These are phyloP conservation scores for Stenodema calcarata DNA, from an alignment of 2,888 invertebrate species.

Conservation along the genomic window DNA sequence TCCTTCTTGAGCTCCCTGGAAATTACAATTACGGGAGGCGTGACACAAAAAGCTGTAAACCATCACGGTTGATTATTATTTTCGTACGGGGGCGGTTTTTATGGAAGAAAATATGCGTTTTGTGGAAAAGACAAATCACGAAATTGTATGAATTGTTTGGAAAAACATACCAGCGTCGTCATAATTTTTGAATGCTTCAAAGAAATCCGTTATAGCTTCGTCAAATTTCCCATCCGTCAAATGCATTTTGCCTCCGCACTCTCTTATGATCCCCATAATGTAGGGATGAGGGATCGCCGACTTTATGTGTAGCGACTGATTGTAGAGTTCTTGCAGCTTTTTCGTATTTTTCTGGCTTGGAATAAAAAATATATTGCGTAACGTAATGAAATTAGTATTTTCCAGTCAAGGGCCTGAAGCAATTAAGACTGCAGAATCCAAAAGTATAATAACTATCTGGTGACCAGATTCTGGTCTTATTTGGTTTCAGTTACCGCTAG, in stretches of 20 bases:
- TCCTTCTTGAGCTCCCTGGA: conserved; percentile 79
- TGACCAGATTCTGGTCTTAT: too few species aligned
- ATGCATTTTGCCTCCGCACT: conserved; percentile 99
- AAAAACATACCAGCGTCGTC: conserved; percentile 84
- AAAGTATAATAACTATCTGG: too few species aligned
- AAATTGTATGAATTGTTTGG: too few species aligned
- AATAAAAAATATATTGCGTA: background rate
- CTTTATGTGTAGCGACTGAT: conserved; percentile 97
- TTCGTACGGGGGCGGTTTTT: too few species aligned
- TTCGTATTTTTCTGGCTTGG: conserved; percentile 93
- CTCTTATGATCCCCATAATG: conserved; percentile 99
- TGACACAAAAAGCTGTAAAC: too few species aligned
- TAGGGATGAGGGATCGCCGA: conserved; percentile 99
- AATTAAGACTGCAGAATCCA: too few species aligned
- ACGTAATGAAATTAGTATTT: background rate
- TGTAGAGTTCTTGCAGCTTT: conserved; percentile 92
- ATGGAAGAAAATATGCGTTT: too few species aligned
- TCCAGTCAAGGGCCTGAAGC: too few species aligned
- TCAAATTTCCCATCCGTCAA: conserved; percentile 97
- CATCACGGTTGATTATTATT: too few species aligned
- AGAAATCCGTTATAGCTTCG: conserved; percentile 98
- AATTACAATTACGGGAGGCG: too few species aligned
- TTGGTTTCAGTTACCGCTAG: too few species aligned
- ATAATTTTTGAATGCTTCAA: conserved; percentile 99
- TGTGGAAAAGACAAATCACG: too few species aligned